Conservation (phyloP, 1,140 invertebrate species). For the Tribolium madens region DNA sequence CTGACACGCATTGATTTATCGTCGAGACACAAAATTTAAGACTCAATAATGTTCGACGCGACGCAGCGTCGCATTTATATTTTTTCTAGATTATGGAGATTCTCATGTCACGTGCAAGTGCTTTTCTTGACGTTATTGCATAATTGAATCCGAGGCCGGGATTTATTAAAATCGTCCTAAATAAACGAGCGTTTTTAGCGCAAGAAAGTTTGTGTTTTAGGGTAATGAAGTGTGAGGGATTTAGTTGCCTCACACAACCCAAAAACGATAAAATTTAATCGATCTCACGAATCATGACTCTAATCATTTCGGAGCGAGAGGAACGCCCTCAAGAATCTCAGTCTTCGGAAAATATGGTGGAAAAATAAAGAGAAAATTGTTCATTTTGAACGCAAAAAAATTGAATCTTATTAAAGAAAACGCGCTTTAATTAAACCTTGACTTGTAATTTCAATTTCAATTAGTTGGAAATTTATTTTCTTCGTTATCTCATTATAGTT, state of each 20-base stretch:
- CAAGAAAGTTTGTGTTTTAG: constrained; percentile 19
- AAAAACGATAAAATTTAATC: constrained; percentile 35
- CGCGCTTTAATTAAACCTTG: neutral
- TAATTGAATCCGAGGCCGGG: constrained; percentile 10
- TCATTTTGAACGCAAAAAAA: neutral
- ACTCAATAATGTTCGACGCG: constrained; percentile 4
- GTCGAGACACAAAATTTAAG: neutral
- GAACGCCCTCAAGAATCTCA: neutral
- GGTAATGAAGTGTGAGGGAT: constrained; percentile 32
- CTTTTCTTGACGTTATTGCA: constrained; percentile 23
- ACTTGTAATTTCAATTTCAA: neutral
- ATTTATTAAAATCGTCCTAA: constrained; percentile 38
- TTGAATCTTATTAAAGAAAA: constrained; percentile 1
- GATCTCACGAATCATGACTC: neutral
- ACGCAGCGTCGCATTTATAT: neutral
- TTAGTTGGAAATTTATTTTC: neutral
- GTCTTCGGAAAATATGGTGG: neutral
- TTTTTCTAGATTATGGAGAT: constrained; percentile 24
- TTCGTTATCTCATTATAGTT: too few species aligned
- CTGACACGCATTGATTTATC: constrained; percentile 22
- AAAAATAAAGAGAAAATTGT: neutral
- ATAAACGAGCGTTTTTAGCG: constrained; percentile 30
- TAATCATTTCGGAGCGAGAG: neutral
- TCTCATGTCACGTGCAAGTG: constrained; percentile 11
- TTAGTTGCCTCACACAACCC: constrained; percentile 2